Percentiles rank a stretch among this genome's conserved stretches.
Conservation (phyloP, 2,113 vertebrate genomes). For the Erpornis zantholeuca region DNA sequence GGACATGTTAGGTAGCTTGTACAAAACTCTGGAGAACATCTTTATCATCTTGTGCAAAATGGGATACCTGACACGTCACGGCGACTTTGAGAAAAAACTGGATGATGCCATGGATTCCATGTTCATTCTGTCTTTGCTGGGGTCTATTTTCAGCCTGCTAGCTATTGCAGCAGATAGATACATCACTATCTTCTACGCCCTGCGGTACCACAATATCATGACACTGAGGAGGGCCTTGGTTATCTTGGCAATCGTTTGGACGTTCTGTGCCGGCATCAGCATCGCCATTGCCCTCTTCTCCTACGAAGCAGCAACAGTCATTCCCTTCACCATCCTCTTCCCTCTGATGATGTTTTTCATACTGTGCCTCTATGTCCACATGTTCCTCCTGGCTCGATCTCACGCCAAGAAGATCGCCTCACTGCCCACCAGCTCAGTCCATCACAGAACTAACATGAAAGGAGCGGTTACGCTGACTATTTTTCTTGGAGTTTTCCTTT, state of each 20-base stretch:
- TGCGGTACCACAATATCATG: conserved; percentile 91
- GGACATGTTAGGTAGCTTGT: conserved; percentile 88
- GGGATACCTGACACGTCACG: conserved; percentile 78
- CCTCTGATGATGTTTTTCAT: conserved; percentile 83
- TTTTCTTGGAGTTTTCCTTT: conserved; percentile 88
- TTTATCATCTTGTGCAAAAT: conserved; percentile 81
- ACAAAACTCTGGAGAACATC: conserved; percentile 87
- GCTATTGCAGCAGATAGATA: conserved; percentile 94
- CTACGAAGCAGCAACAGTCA: conserved; percentile 76
- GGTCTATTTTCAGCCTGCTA: conserved; percentile 89
- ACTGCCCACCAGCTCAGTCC: conserved; percentile 60
- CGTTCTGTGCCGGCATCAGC: conserved; percentile 76
- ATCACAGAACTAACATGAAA: conserved; percentile 77
- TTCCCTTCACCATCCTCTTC: conserved; percentile 84
- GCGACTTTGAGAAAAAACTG: conserved; percentile 75
- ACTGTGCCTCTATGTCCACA: conserved; percentile 88
- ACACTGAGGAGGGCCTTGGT: conserved; percentile 76
- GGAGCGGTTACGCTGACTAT: conserved; percentile 90
- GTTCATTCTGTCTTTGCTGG: conserved; percentile 87
- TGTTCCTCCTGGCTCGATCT: conserved; percentile 88
- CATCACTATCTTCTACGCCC: conserved; percentile 91
- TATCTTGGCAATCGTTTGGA: conserved; percentile 82
- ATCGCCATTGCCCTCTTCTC: conserved; percentile 84
- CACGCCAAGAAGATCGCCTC: conserved; percentile 84
- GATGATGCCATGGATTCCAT: conserved; percentile 90